Conservation (phyloP, 30 jellyfish, hydroid and myxozoan genomes). For the Chrysaora quinquecirrha region DNA sequence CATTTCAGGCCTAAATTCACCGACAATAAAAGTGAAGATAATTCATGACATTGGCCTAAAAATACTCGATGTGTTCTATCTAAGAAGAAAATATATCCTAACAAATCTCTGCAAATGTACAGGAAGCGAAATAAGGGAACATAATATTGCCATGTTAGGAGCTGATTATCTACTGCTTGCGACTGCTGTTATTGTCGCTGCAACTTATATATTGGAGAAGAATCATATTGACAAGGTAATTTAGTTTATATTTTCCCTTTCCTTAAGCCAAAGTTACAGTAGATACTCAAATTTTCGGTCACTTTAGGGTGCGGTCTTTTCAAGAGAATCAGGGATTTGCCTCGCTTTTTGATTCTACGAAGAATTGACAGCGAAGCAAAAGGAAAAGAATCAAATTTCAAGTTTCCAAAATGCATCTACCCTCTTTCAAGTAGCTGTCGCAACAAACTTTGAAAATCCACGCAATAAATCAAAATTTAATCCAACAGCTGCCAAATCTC, state of each 20-base stretch:
- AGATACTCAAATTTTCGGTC: too few relatives aligned
- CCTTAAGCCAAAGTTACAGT: too few relatives aligned
- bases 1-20: slow-evolving; percentile 51
- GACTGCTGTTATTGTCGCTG: slow-evolving; percentile 74
- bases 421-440: too few relatives aligned
- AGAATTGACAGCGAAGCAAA: too few relatives aligned
- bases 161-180: slow-evolving; percentile 75
- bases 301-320: too few relatives aligned
- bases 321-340: too few relatives aligned
- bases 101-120: slow-evolving; percentile 54
- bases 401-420: too few relatives aligned
- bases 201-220: slow-evolving; percentile 46
- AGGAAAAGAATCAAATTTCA: too few relatives aligned
- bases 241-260: neutral
- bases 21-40: slow-evolving; percentile 58
- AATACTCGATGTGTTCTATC: slow-evolving; percentile 66
- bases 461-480: too few relatives aligned
- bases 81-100: slow-evolving; percentile 29
- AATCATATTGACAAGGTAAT: slow-evolving; percentile 50
- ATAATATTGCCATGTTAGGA: slow-evolving; percentile 34
- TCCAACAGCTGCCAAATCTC: too few relatives aligned
- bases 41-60: slow-evolving; percentile 58
- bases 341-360: too few relatives aligned
- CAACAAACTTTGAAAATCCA: too few relatives aligned
- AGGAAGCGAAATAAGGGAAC: slow-evolving; percentile 20